These are phyloP conservation scores for Paracentrotus lividus DNA, from an alignment of 53 echinoderm and acorn worm genomes.

Conservation along the genomic window DNA sequence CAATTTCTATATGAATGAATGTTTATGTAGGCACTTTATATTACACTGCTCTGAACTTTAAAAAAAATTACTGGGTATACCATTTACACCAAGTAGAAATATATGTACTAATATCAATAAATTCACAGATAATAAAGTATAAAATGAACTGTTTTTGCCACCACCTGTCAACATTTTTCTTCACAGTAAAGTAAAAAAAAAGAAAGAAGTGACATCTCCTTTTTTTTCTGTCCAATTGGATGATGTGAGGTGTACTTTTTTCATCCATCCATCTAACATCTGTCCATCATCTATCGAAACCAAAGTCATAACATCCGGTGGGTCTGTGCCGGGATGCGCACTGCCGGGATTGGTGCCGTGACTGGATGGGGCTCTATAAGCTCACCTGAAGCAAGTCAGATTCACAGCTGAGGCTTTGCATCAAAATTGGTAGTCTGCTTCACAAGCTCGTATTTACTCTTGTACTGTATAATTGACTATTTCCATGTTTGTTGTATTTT, in stretches of 20 bases:
- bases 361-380: not conserved
- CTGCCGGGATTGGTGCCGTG: conserved; percentile 15
- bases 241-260: not conserved
- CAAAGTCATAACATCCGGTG: conserved; percentile 32
- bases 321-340: too few relatives aligned
- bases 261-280: not conserved
- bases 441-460: not conserved
- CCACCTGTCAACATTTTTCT: too few relatives aligned
- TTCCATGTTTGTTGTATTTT: too few relatives aligned
- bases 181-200: not conserved
- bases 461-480: not conserved
- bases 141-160: too few relatives aligned
- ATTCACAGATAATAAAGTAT: too few relatives aligned
- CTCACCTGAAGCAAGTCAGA: conserved; percentile 4
- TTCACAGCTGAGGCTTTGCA: not conserved
- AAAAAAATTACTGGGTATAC: too few relatives aligned
- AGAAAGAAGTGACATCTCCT: too few relatives aligned
- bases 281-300: conserved; percentile 29
- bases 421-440: not conserved
- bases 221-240: not conserved
- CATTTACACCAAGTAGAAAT: too few relatives aligned
- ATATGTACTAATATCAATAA: too few relatives aligned
- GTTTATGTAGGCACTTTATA: too few relatives aligned
- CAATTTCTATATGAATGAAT: too few relatives aligned
- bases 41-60: too few relatives aligned